phyloP scores from a whole-genome alignment of 64 coral and sea anemone species.

The Actinia equina region DNA sequence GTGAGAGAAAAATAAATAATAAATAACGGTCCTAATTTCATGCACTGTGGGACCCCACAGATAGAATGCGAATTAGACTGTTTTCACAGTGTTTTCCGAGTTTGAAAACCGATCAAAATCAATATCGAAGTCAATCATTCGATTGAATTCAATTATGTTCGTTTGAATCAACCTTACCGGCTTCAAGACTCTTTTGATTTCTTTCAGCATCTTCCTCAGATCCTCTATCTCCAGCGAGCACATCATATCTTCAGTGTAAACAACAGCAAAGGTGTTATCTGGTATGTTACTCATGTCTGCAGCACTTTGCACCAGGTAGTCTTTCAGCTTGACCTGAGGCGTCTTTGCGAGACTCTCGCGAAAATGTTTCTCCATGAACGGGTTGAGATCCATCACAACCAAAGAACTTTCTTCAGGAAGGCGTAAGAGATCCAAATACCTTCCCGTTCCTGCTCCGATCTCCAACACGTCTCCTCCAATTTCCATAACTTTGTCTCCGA shows the following conservation, averaged over 20 bases:
- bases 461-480: conserved; percentile 17
- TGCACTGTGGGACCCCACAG: no score
- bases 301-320: neutral
- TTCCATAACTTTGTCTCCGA: neutral
- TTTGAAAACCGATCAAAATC: no score
- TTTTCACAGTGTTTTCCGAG: no score
- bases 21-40: no score
- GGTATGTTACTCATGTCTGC: conserved; percentile 10
- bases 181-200: conserved; percentile 1
- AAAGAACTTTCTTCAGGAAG: neutral
- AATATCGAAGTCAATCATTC: no score
- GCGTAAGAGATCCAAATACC: neutral
- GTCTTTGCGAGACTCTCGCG: neutral
- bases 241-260: neutral
- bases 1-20: no score
- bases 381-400: neutral
- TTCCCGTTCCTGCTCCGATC: conserved; percentile 1
- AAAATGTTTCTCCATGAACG: neutral
- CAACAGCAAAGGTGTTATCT: neutral
- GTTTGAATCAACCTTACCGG: no score
- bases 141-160: no score
- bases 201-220: neutral
- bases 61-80: no score
- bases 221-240: neutral
- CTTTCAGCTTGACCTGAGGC: neutral